These are phyloP conservation scores for Xanthia togata DNA, from an alignment of 2,888 invertebrate species.

Conservation along the genomic window DNA sequence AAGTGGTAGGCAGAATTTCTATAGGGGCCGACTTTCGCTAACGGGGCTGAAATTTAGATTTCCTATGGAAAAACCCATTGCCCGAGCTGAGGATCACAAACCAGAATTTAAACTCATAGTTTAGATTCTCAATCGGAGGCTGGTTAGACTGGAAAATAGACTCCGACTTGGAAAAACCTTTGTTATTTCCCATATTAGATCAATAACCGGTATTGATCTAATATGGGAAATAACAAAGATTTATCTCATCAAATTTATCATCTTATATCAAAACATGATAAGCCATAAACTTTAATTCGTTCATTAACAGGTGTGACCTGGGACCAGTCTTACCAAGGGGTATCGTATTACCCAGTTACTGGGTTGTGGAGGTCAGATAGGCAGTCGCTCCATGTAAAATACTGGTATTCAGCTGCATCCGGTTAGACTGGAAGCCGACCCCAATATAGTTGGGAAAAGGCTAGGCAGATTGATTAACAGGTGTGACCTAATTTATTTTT, in stretches of 20 bases:
- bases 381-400: no score
- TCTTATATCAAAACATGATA: background rate
- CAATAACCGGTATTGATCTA: background rate
- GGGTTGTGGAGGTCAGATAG: no score
- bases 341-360: no score
- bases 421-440: no score
- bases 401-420: no score
- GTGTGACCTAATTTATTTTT: constrained; percentile 35
- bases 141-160: background rate
- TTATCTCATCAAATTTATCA: no score
- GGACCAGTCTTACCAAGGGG: no score
- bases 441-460: no score
- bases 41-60: background rate
- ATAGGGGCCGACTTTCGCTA: no score
- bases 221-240: no score
- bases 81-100: background rate
- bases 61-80: background rate
- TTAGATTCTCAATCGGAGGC: background rate
- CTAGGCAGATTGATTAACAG: no score
- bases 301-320: constrained; percentile 28
- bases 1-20: background rate
- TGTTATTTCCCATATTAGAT: background rate
- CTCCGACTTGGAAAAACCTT: background rate
- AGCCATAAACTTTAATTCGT: background rate
- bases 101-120: no score